These are phyloP conservation scores for Perccottus glenii DNA, from an alignment of 2,113 vertebrate species.

Conservation along the genomic window DNA sequence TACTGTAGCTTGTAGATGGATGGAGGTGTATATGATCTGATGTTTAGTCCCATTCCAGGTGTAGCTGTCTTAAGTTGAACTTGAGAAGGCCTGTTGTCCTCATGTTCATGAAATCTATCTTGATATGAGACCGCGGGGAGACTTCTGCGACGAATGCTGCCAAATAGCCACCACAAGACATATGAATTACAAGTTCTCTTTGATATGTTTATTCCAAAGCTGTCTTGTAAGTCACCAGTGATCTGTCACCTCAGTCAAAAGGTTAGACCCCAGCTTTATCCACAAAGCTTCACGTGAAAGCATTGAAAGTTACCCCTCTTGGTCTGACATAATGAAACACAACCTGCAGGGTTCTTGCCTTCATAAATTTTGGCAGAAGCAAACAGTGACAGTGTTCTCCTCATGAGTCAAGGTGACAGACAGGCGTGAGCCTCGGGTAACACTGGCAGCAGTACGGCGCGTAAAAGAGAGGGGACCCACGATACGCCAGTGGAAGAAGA, in stretches of 20 bases:
- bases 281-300: constrained; percentile 1
- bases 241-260: background rate
- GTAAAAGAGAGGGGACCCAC: constrained; percentile 51
- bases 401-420: constrained; percentile 55
- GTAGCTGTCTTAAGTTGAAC: constrained; percentile 46
- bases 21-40: constrained; percentile 40
- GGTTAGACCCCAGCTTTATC: constrained; percentile 1
- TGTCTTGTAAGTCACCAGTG: constrained; percentile 6
- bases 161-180: constrained; percentile 30
- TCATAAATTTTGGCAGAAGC: constrained; percentile 41
- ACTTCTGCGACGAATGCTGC: constrained; percentile 17
- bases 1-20: constrained; percentile 36
- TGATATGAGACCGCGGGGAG: constrained; percentile 33
- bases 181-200: constrained; percentile 37
- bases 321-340: constrained; percentile 40
- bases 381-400: constrained; percentile 37
- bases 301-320: constrained; percentile 28
- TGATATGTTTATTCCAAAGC: constrained; percentile 24
- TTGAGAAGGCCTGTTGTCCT: constrained; percentile 63
- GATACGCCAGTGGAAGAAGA: constrained; percentile 67
- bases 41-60: constrained; percentile 55
- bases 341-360: constrained; percentile 23
- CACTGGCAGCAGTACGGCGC: constrained; percentile 28
- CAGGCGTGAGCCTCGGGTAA: constrained; percentile 56
- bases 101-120: constrained; percentile 70